A percentile compares a stretch with the other conserved stretches of the same genome.
Evolutionary conservation across 2,888 invertebrate species (phyloP).

Genomic region (Rhagophthalmus giganteus): DNA sequence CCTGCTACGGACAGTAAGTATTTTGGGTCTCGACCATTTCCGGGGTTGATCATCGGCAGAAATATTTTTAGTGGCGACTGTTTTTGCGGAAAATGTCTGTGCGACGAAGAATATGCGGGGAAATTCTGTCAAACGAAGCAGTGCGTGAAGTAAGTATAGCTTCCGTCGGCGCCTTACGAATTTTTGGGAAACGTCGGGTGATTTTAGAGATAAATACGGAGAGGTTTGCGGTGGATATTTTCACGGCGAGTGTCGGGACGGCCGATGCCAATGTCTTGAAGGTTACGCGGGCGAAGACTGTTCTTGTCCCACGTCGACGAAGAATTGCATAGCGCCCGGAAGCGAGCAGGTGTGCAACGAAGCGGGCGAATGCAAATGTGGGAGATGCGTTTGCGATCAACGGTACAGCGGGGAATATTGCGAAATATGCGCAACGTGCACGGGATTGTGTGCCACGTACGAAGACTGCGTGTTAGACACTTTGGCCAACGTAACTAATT

Average conservation of each 20-base stretch:
- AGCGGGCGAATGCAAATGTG: constrained; percentile 78
- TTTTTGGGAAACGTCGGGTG: neutral
- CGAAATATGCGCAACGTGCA: constrained; percentile 59
- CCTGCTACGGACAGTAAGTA: constrained; percentile 38
- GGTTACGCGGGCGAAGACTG: constrained; percentile 65
- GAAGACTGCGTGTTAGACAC: constrained; percentile 52
- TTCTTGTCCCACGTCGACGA: constrained; percentile 59
- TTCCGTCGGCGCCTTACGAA: neutral
- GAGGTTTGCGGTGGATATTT: constrained; percentile 58
- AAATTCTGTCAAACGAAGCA: constrained; percentile 65
- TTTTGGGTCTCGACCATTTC: no score
- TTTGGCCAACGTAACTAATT: constrained; percentile 10
- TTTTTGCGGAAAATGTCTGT: constrained; percentile 74
- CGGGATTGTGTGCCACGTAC: constrained; percentile 59
- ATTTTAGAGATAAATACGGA: constrained; percentile 44
- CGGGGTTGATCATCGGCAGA: no score
- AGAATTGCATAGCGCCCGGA: constrained; percentile 60
- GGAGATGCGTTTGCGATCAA: constrained; percentile 49
- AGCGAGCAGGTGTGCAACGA: constrained; percentile 65
- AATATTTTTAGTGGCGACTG: constrained; percentile 67
- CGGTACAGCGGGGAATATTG: constrained; percentile 59
- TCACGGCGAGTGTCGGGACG: constrained; percentile 75
- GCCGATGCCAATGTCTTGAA: constrained; percentile 67
- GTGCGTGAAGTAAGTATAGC: constrained; percentile 62
- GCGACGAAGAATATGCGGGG: constrained; percentile 64